A percentile compares a stretch with the other conserved stretches of the same genome.
Evolutionary conservation across 2,797 vertebrate species (phyloP).

Genomic region (Anniella stebbinsi): DNA sequence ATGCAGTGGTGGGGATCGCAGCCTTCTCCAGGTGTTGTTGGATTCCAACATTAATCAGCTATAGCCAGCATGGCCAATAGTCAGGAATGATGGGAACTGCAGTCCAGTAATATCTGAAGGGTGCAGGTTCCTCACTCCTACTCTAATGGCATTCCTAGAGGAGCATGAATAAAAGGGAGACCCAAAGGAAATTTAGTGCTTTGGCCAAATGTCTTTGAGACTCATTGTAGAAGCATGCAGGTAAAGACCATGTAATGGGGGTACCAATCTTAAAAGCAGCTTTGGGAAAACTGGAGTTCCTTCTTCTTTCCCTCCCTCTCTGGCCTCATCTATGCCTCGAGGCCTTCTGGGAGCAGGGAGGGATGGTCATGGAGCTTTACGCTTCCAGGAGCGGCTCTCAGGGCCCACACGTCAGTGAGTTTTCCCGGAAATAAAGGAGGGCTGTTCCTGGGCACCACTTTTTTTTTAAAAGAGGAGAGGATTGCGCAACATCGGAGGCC

Average conservation of each 20-base stretch:
- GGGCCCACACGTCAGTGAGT: no score
- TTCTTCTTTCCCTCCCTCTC: neutral
- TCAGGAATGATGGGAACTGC: neutral
- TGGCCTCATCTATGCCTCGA: no score
- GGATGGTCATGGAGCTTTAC: no score
- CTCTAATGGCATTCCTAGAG: neutral
- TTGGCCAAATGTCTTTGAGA: neutral
- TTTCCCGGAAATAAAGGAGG: no score
- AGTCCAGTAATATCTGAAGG: neutral
- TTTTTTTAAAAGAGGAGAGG: no score
- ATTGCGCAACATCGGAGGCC: no score
- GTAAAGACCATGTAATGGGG: neutral
- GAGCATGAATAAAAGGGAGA: neutral
- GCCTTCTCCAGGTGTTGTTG: neutral
- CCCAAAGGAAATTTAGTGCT: neutral
- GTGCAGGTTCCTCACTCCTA: neutral
- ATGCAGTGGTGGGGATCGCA: neutral
- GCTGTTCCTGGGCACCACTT: no score
- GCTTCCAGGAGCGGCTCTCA: no score
- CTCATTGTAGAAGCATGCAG: neutral
- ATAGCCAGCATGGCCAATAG: neutral
- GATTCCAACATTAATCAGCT: neutral
- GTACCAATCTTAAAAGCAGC: neutral
- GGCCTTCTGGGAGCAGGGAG: no score
- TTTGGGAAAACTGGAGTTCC: slow-evolving; percentile 19